Conservation (phyloP, 35 echinoderm and acorn worm species). For the Lytechinus variegatus region DNA sequence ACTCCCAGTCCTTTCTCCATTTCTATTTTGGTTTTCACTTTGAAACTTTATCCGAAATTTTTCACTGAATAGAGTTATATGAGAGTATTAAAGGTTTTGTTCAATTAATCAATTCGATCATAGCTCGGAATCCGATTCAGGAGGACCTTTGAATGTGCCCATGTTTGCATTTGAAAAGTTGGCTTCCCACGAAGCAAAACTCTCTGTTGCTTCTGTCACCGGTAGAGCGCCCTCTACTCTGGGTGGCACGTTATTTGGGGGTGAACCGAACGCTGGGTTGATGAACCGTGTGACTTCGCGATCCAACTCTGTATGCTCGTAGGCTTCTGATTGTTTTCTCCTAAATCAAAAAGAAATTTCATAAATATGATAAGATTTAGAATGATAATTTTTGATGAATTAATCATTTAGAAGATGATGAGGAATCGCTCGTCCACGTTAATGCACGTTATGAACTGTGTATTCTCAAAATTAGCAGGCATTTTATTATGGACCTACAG, state of each 20-base stretch:
- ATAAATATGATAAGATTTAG: not conserved
- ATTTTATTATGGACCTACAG: no score
- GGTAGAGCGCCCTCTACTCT: constrained; percentile 32
- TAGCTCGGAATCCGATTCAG: constrained; percentile 30
- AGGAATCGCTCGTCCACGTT: not conserved
- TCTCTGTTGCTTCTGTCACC: not conserved
- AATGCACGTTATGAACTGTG: no score
- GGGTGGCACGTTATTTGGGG: not conserved
- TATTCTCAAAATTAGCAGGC: no score
- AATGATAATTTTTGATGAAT: no score
- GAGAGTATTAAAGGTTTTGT: not conserved
- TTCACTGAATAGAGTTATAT: not conserved
- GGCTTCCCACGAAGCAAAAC: not conserved
- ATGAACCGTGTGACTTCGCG: constrained; percentile 25
- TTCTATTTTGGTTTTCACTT: not conserved
- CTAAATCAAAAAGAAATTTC: constrained; percentile 12
- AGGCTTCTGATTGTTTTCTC: constrained; percentile 21
- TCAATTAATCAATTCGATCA: not conserved
- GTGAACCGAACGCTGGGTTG: constrained; percentile 30
- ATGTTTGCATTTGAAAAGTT: constrained; percentile 7
- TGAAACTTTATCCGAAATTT: not conserved
- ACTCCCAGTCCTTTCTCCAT: no score
- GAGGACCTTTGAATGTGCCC: not conserved
- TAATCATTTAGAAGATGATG: not conserved
- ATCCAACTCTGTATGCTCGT: not conserved